Evolutionary conservation across 1,140 invertebrate genomes (phyloP).

Genomic region (Himalopsyche phryganea): DNA sequence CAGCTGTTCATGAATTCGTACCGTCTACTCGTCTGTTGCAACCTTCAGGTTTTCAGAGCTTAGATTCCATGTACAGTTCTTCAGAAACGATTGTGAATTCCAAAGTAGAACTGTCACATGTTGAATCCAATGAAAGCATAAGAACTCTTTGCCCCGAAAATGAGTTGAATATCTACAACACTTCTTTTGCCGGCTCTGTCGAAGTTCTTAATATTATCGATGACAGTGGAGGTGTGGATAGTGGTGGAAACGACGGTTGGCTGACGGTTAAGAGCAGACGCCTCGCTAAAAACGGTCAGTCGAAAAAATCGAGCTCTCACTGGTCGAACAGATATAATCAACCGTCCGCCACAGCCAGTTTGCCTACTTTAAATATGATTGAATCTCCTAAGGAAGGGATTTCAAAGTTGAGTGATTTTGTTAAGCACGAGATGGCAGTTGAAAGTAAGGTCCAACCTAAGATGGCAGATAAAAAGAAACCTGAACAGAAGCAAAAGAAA

Average conservation of each 20-base stretch:
- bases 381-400: conserved; percentile 52
- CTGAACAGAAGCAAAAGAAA: conserved; percentile 38
- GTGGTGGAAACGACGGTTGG: conserved; percentile 59
- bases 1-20: conserved; percentile 12
- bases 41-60: conserved; percentile 21
- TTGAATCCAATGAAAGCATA: conserved; percentile 50
- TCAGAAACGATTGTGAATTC: conserved; percentile 53
- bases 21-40: conserved; percentile 6
- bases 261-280: conserved; percentile 62
- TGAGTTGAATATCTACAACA: conserved; percentile 46
- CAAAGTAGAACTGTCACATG: conserved; percentile 47
- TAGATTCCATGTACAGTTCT: conserved; percentile 44
- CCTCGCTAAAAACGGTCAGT: conserved; percentile 44
- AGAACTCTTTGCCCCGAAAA: conserved; percentile 49
- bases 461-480: conserved; percentile 34
- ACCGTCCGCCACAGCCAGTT: conserved; percentile 63
- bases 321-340: conserved; percentile 66
- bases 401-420: conserved; percentile 38
- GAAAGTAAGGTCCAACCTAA: conserved; percentile 35
- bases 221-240: conserved; percentile 55
- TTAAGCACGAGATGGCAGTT: conserved; percentile 18
- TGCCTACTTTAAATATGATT: conserved; percentile 59
- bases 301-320: conserved; percentile 51
- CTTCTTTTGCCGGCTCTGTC: conserved; percentile 55
- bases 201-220: conserved; percentile 48